phyloP scores from a whole-genome alignment of 2,888 invertebrate species.

The Callimorpha dominula region DNA sequence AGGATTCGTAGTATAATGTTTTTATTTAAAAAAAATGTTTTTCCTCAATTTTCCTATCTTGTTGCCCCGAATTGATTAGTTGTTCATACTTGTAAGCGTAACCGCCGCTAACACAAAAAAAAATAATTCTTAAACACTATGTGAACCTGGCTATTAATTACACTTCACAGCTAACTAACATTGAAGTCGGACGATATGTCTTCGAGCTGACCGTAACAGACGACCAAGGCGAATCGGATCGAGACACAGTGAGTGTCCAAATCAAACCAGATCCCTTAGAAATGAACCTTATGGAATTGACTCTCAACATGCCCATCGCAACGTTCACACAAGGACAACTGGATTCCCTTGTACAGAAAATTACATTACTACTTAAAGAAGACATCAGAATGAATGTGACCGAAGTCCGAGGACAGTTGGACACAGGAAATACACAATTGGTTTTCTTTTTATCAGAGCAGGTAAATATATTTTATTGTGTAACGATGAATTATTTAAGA shows the following conservation, averaged over 20 bases:
- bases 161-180: constrained; percentile 89
- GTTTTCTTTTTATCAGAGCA: constrained; percentile 90
- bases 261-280: constrained; percentile 93
- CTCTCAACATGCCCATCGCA: constrained; percentile 91
- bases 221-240: constrained; percentile 93
- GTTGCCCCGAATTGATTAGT: no score
- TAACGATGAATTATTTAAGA: neutral
- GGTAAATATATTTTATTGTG: constrained; percentile 61
- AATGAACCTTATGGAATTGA: constrained; percentile 93
- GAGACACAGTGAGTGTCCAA: constrained; percentile 93
- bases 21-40: no score
- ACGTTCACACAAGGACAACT: constrained; percentile 87
- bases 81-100: no score
- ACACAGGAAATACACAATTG: constrained; percentile 88
- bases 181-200: constrained; percentile 95
- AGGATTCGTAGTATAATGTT: no score
- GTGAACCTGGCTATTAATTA: neutral
- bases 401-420: constrained; percentile 86
- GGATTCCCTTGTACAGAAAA: constrained; percentile 92
- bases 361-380: constrained; percentile 92
- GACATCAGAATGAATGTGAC: constrained; percentile 89
- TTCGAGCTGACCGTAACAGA: constrained; percentile 96
- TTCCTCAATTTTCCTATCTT: no score
- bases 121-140: no score
- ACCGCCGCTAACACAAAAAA: no score